A percentile compares a stretch with the other conserved stretches of the same genome.
Conservation (phyloP, 2,113 vertebrate species). For the Spheniscus mendiculus region DNA sequence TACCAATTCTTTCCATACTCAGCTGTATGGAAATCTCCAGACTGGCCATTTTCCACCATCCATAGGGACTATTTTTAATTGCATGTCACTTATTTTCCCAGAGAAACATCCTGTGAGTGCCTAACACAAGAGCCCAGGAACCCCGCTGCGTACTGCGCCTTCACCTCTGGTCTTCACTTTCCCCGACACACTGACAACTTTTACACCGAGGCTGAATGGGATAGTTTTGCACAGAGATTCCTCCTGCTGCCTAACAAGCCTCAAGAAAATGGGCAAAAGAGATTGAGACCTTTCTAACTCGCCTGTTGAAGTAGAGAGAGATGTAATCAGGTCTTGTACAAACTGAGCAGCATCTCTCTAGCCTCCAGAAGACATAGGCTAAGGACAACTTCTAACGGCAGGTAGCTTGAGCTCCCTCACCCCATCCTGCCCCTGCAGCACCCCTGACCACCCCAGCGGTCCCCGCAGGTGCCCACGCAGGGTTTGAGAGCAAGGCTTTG, state of each 20-base stretch:
- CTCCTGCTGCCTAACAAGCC: not conserved
- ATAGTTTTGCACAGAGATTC: not conserved
- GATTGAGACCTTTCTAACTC: not conserved
- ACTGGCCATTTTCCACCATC: not conserved
- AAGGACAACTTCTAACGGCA: not conserved
- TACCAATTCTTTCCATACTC: not conserved
- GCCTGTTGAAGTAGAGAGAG: not conserved
- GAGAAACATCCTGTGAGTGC: not conserved
- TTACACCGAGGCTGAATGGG: not conserved
- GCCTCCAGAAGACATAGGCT: not conserved
- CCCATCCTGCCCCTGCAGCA: not conserved
- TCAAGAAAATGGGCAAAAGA: not conserved
- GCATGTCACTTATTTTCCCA: not conserved
- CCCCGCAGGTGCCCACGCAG: not conserved
- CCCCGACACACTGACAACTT: not conserved
- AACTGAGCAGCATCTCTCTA: not conserved
- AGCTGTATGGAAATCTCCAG: not conserved
- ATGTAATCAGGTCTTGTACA: not conserved
- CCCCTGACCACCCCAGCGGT: not conserved
- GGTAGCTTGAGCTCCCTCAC: not conserved
- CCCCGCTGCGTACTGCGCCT: rapidly evolving
- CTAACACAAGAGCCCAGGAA: not conserved
- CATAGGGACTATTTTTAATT: not conserved
- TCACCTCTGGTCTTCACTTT: not conserved
- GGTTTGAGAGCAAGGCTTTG: not conserved